Percentiles rank a stretch among this genome's conserved stretches.
These are phyloP conservation scores for Mythimna albipuncta DNA, from an alignment of 2,888 invertebrate genomes.

Conservation along the genomic window DNA sequence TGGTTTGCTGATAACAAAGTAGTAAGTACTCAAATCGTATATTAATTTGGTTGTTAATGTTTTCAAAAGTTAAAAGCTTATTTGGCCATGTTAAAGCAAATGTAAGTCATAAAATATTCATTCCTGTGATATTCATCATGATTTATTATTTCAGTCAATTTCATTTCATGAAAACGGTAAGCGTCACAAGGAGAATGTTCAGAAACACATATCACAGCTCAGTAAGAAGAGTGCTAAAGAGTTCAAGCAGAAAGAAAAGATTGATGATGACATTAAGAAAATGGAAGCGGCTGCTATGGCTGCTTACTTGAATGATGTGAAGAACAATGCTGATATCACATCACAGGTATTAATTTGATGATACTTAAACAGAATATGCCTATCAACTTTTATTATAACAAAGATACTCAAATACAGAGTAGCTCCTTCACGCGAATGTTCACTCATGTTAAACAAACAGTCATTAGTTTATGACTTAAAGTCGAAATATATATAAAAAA, in stretches of 20 bases:
- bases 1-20: slow-evolving; percentile 99
- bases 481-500: too few species aligned
- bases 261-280: slow-evolving; percentile 94
- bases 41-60: background rate
- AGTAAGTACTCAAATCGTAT: slow-evolving; percentile 84
- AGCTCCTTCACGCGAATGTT: too few species aligned
- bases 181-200: slow-evolving; percentile 97
- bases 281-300: slow-evolving; percentile 98
- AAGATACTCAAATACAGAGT: too few species aligned
- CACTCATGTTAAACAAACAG: too few species aligned
- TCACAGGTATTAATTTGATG: slow-evolving; percentile 85
- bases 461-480: too few species aligned
- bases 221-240: slow-evolving; percentile 96
- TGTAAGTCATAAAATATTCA: background rate
- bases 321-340: slow-evolving; percentile 92
- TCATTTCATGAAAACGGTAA: slow-evolving; percentile 98
- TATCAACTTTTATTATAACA: too few species aligned
- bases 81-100: background rate
- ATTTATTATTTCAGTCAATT: slow-evolving; percentile 93
- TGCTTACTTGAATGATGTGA: slow-evolving; percentile 96
- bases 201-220: slow-evolving; percentile 95
- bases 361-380: too few species aligned
- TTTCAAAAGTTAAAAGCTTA: background rate
- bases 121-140: background rate
- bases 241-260: slow-evolving; percentile 94